Evolutionary conservation across 2,888 invertebrate species (phyloP).

Genomic region (Eupelmus urozonus): DNA sequence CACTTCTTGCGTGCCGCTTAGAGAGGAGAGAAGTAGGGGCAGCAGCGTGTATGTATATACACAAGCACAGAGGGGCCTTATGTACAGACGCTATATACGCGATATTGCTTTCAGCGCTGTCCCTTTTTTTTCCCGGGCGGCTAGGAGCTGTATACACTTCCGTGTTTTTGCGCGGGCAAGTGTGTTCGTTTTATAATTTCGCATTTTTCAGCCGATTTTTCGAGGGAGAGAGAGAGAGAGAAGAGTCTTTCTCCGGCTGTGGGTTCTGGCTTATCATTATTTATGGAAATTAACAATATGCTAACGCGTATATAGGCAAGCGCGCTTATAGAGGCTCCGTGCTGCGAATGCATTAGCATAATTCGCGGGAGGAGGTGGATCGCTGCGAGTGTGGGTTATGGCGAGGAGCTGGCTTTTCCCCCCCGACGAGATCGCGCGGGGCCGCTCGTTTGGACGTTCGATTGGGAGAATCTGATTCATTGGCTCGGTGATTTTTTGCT

Average conservation of each 20-base stretch:
- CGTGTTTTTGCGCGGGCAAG: constrained; percentile 27
- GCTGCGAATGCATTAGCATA: constrained; percentile 50
- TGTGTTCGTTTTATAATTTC: constrained; percentile 39
- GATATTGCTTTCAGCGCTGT: constrained; percentile 57
- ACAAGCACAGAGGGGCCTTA: constrained; percentile 7
- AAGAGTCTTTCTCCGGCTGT: background rate
- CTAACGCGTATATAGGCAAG: constrained; percentile 16
- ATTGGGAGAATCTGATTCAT: too few species aligned
- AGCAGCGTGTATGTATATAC: background rate
- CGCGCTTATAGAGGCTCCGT: background rate
- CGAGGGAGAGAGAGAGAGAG: too few species aligned
- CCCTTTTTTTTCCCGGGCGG: background rate
- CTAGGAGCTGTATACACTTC: constrained; percentile 8
- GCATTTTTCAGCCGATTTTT: background rate
- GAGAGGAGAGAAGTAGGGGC: background rate
- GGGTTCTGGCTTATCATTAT: constrained; percentile 55
- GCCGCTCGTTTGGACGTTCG: too few species aligned
- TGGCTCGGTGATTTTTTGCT: too few species aligned
- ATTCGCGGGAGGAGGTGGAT: constrained; percentile 34
- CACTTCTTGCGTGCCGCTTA: constrained; percentile 58
- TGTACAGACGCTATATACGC: constrained; percentile 32
- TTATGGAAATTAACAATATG: constrained; percentile 59
- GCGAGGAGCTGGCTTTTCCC: constrained; percentile 32
- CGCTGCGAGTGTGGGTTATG: background rate
- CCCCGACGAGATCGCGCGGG: too few species aligned